phyloP scores from a whole-genome alignment of 2,888 invertebrate genomes.

The Meiosimyza platycephala region DNA sequence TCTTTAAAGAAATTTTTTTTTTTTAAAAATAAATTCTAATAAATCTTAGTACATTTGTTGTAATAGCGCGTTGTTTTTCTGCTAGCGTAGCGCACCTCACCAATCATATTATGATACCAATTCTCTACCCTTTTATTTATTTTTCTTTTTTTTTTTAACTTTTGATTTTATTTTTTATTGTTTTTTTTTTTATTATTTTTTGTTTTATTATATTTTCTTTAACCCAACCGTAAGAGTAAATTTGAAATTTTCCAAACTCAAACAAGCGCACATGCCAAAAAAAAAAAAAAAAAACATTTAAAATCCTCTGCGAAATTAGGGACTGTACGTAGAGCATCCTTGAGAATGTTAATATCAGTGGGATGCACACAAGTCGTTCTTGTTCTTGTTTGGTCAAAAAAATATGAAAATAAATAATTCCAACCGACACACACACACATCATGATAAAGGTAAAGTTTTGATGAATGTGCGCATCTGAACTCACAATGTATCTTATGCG shows the following conservation, averaged over 20 bases:
- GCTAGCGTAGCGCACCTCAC: too few relatives aligned
- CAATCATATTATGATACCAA: too few relatives aligned
- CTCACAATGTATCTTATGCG: constrained; percentile 26
- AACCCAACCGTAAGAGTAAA: not conserved
- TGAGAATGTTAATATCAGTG: constrained; percentile 50
- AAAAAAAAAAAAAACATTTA: constrained; percentile 15
- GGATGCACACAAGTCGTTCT: not conserved
- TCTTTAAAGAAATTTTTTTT: too few relatives aligned
- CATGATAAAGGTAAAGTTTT: constrained; percentile 57
- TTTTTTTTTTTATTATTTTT: too few relatives aligned
- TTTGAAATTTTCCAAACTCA: not conserved
- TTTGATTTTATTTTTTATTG: too few relatives aligned
- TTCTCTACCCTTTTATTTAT: too few relatives aligned
- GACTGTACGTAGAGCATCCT: constrained; percentile 56
- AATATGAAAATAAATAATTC: constrained; percentile 63
- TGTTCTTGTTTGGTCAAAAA: constrained; percentile 52
- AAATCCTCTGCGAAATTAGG: constrained; percentile 26
- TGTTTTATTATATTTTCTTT: too few relatives aligned
- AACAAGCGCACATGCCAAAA: constrained; percentile 44
- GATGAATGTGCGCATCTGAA: constrained; percentile 59
- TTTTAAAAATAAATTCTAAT: too few relatives aligned
- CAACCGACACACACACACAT: constrained; percentile 36
- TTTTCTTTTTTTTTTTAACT: too few relatives aligned
- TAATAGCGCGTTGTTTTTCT: too few relatives aligned
- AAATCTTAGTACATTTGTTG: too few relatives aligned